Conservation (phyloP, 2,113 vertebrate species). For the Vidua chalybeata region DNA sequence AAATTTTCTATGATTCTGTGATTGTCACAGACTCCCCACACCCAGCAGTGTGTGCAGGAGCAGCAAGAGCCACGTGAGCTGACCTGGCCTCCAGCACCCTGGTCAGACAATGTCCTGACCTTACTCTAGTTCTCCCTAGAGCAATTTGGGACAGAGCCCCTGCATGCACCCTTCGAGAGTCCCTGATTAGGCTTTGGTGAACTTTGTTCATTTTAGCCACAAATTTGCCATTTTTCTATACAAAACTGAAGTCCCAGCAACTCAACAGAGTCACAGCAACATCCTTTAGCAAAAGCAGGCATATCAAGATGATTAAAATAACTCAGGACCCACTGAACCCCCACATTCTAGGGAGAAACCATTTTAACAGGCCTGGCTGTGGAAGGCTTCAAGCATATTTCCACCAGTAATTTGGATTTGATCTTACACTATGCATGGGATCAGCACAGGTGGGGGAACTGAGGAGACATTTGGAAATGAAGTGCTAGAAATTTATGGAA, state of each 20-base stretch:
- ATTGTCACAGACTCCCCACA: accelerated
- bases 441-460: not conserved
- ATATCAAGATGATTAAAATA: not conserved
- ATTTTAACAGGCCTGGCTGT: not conserved
- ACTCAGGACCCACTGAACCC: not conserved
- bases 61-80: not conserved
- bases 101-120: not conserved
- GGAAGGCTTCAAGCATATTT: not conserved
- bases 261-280: not conserved
- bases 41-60: not conserved
- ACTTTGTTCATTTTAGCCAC: not conserved
- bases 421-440: not conserved
- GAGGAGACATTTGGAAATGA: not conserved
- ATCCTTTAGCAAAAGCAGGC: not conserved
- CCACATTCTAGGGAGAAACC: not conserved
- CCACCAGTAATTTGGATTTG: not conserved
- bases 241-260: not conserved
- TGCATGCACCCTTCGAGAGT: not conserved
- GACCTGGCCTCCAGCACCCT: not conserved
- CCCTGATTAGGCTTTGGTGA: not conserved
- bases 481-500: not conserved
- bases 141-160: not conserved
- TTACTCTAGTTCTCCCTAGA: not conserved
- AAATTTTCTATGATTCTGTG: not conserved
- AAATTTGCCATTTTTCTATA: not conserved